Percentiles rank a stretch among this genome's conserved stretches.
Evolutionary conservation across 2,888 invertebrate species (phyloP).

Genomic region (Eupithecia vulgata): DNA sequence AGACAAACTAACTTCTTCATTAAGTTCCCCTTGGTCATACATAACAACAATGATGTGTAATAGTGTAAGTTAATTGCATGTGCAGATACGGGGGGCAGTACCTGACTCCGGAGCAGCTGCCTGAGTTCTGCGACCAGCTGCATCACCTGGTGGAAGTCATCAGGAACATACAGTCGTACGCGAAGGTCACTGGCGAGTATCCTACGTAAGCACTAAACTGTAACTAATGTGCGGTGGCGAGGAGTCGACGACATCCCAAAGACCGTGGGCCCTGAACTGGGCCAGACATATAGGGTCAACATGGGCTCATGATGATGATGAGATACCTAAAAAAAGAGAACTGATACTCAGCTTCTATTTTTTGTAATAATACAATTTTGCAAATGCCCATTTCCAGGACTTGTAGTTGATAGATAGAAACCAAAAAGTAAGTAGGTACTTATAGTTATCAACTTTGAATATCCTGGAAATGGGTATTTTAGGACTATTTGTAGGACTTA

Average conservation of each 20-base stretch:
- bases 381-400: too few relatives aligned
- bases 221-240: neutral
- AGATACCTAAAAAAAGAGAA: too few relatives aligned
- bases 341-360: too few relatives aligned
- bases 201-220: constrained; percentile 60
- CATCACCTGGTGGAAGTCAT: constrained; percentile 75
- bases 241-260: neutral
- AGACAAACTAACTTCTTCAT: too few relatives aligned
- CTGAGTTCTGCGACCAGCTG: constrained; percentile 77
- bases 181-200: constrained; percentile 76
- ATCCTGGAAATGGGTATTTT: too few relatives aligned
- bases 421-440: neutral
- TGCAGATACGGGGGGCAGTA: constrained; percentile 78
- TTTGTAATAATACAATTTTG: too few relatives aligned
- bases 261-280: neutral
- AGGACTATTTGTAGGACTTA: too few relatives aligned
- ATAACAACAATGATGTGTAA: neutral
- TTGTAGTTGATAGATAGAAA: neutral
- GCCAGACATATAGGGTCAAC: too few relatives aligned
- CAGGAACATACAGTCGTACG: constrained; percentile 77
- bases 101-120: constrained; percentile 75
- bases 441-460: too few relatives aligned
- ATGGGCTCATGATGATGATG: too few relatives aligned
- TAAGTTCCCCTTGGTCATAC: too few relatives aligned
- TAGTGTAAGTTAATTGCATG: neutral